phyloP scores from a whole-genome alignment of 2,113 vertebrate genomes.

The Dolichallabes microphthalmus region DNA sequence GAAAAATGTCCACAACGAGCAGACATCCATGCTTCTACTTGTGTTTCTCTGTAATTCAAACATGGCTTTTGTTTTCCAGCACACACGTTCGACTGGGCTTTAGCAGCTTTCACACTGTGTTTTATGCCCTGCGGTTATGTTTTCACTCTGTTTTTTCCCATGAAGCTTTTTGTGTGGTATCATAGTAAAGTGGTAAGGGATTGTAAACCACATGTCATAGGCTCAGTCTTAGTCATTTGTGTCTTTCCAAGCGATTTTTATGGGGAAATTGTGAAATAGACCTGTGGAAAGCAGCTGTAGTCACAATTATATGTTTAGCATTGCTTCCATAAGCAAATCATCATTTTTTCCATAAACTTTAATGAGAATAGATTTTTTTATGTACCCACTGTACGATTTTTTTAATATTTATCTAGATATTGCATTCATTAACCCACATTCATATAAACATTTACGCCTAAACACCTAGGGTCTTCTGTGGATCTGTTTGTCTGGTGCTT shows the following conservation, averaged over 20 bases:
- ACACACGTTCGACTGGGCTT: neutral
- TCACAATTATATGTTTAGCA: neutral
- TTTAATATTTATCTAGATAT: neutral
- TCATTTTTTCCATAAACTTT: neutral
- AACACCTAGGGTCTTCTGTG: no score
- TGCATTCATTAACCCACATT: neutral
- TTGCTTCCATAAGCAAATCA: neutral
- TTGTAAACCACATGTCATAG: conserved; percentile 16
- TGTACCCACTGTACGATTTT: neutral
- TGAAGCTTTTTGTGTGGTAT: conserved; percentile 3
- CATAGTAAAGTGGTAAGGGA: conserved; percentile 4
- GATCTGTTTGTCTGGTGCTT: no score
- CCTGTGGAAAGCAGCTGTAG: neutral
- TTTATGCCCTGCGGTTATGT: neutral
- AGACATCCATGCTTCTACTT: neutral
- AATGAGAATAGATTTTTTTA: neutral
- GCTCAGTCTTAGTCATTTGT: conserved; percentile 9
- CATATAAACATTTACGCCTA: neutral
- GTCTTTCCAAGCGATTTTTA: conserved; percentile 2
- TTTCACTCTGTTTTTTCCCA: conserved; percentile 13
- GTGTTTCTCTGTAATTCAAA: neutral
- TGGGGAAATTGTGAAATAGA: neutral
- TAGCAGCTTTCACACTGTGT: neutral
- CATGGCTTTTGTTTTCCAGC: neutral
- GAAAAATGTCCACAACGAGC: neutral